A percentile compares a stretch with the other conserved stretches of the same genome.
These are phyloP conservation scores for Actinernus sp. DNA, from an alignment of 92 coral and sea anemone species.

Conservation along the genomic window DNA sequence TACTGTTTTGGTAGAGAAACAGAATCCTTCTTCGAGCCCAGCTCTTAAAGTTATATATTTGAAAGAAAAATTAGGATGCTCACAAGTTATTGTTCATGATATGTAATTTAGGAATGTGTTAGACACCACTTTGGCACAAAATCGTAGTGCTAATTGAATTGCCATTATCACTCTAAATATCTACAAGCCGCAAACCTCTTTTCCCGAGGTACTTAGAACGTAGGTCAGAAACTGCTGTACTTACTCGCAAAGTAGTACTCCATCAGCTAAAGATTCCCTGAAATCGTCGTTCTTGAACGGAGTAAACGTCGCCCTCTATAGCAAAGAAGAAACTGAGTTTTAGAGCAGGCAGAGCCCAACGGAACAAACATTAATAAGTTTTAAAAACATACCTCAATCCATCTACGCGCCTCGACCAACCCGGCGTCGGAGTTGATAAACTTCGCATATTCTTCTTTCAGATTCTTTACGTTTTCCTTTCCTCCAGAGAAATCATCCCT, in stretches of 20 bases:
- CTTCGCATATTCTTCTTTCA: constrained; percentile 48
- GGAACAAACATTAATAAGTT: background rate
- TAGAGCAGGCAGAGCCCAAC: background rate
- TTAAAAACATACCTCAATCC: constrained; percentile 87
- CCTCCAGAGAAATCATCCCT: constrained; percentile 12
- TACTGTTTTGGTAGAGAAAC: too few species aligned
- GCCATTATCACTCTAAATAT: constrained; percentile 10
- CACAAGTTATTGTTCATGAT: background rate
- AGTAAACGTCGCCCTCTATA: constrained; percentile 77
- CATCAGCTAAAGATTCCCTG: constrained; percentile 83
- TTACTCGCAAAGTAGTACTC: constrained; percentile 94
- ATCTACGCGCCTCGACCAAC: constrained; percentile 80
- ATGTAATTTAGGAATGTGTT: background rate
- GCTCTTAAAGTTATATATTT: background rate
- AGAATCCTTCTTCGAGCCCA: too few species aligned
- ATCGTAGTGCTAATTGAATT: constrained; percentile 35
- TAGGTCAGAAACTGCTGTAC: constrained; percentile 9
- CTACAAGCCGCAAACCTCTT: constrained; percentile 1
- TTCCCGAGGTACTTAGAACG: too few species aligned
- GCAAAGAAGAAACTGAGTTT: background rate
- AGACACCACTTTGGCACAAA: constrained; percentile 2
- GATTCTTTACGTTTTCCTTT: constrained; percentile 28
- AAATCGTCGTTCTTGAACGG: constrained; percentile 76
- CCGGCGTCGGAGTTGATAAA: constrained; percentile 68
- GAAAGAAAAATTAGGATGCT: background rate